Evolutionary conservation across 2,797 vertebrate genomes (phyloP), one percentile per base, ranked within the genome.

Genomic region (Sebastes diaconus): DNA sequence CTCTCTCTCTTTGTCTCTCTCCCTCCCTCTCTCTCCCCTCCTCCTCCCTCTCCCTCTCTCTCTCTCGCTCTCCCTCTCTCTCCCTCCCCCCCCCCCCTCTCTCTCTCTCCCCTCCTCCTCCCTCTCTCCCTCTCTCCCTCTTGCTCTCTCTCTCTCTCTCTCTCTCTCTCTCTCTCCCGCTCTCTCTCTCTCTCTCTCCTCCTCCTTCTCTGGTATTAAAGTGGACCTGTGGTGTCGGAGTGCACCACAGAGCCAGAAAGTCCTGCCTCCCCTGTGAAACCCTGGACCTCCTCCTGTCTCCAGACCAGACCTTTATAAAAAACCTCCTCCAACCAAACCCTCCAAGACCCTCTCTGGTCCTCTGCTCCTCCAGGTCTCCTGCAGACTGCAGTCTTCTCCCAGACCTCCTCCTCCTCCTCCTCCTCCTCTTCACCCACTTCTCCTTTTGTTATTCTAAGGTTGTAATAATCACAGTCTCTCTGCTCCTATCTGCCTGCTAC

Each of bases 261-360:
- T 90, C 91, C 90, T 85, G 87, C 92, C 88, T 93, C 91, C 91
- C 87, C 83, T 88, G 93, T 89, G 85, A 85, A 89, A 88, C 69
- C 84, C 83, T 83, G 93, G 91, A 91, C 92, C 94, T 94, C 93
- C 94, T 94, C 90, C 87, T 84, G 84, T 66, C 80, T 78, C 36
- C 36, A 39, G 36, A 39, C 83, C 85, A 82, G 85, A 83, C 74
- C 77, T 76, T 58, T 77, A 13, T 29, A 63, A 22, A 22, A 69
- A 73, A 55, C 75, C 66, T 73, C 74, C 61, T 79, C 36, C 36
- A 13, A 36, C 18, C 64, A 32, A 61, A 46, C 24, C 36, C 70
- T 66, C 63, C 77, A 46, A 29, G 80, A 79, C 50, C 71, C 86
- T 83, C 87, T 65, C 10, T 60, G 74, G 82, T 92, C 76, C 67